These are phyloP conservation scores for Tholera decimalis DNA, from an alignment of 2,888 invertebrate genomes.

Conservation along the genomic window DNA sequence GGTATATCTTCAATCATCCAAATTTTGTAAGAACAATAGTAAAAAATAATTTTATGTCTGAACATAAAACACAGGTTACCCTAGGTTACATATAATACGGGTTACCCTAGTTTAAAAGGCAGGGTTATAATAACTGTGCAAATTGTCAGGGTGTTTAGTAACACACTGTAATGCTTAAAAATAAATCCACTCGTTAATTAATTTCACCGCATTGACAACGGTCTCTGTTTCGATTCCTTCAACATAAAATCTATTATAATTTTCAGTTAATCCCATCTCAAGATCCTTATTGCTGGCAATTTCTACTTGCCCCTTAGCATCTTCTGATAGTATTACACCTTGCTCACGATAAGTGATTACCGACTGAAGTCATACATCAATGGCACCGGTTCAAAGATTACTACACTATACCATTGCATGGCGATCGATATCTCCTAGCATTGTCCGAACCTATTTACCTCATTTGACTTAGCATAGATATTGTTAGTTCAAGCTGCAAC, in stretches of 20 bases:
- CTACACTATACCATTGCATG: conserved; percentile 38
- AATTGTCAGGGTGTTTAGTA: too few relatives aligned
- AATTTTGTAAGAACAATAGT: too few relatives aligned
- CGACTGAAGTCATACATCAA: conserved; percentile 30
- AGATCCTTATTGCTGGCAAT: not conserved
- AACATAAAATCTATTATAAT: not conserved
- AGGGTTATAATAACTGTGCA: too few relatives aligned
- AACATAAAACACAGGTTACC: too few relatives aligned
- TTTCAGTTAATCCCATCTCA: not conserved
- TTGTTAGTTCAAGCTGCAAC: conserved; percentile 39
- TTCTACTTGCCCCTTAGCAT: conserved; percentile 24
- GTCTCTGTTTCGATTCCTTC: not conserved
- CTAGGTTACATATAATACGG: too few relatives aligned
- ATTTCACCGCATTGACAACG: not conserved
- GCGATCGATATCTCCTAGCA: conserved; percentile 47
- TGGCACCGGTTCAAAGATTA: conserved; percentile 50
- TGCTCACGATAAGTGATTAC: conserved; percentile 36
- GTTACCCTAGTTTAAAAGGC: too few relatives aligned
- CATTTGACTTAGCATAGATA: conserved; percentile 38
- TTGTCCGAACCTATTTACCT: conserved; percentile 55
- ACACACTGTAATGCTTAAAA: too few relatives aligned
- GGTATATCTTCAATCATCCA: too few relatives aligned
- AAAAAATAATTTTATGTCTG: too few relatives aligned
- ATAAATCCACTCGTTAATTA: not conserved
- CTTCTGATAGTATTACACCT: conserved; percentile 9